Evolutionary conservation across 2,113 vertebrate species (phyloP).

Genomic region (Lepus europaeus): DNA sequence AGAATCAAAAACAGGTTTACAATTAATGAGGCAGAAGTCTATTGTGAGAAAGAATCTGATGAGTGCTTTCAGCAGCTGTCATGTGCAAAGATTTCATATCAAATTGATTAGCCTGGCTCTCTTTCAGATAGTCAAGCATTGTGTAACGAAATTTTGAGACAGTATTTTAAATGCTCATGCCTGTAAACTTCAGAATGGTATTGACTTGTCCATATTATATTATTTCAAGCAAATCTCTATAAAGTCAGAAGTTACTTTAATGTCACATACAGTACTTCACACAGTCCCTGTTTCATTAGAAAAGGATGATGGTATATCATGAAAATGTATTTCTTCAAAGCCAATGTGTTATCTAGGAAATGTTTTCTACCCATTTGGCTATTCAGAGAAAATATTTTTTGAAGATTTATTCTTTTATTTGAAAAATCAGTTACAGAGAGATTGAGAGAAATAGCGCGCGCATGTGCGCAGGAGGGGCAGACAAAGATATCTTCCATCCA

Average conservation of each 20-base stretch:
- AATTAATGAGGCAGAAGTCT: constrained; percentile 61
- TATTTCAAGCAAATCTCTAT: not conserved
- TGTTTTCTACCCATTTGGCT: not conserved
- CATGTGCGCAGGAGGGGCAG: no score
- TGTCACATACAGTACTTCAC: not conserved
- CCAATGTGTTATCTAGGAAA: not conserved
- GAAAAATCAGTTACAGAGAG: no score
- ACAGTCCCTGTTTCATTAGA: not conserved
- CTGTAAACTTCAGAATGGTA: not conserved
- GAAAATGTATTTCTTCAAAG: not conserved
- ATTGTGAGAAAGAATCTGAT: constrained; percentile 33
- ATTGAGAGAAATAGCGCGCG: no score
- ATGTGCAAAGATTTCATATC: constrained; percentile 54
- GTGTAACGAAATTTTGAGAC: not conserved
- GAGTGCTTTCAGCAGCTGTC: constrained; percentile 59
- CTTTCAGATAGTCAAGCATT: not conserved
- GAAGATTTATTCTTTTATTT: no score
- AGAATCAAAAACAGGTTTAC: constrained; percentile 58
- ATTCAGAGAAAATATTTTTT: not conserved
- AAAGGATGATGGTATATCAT: not conserved
- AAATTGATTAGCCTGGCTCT: not conserved
- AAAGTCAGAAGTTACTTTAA: not conserved
- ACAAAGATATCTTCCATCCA: no score
- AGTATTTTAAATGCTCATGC: not conserved
- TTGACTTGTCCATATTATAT: fast-evolving